A percentile compares a stretch with the other conserved stretches of the same genome.
Evolutionary conservation across 2,797 vertebrate genomes (phyloP).

Genomic region (Micrastur ruficollis): DNA sequence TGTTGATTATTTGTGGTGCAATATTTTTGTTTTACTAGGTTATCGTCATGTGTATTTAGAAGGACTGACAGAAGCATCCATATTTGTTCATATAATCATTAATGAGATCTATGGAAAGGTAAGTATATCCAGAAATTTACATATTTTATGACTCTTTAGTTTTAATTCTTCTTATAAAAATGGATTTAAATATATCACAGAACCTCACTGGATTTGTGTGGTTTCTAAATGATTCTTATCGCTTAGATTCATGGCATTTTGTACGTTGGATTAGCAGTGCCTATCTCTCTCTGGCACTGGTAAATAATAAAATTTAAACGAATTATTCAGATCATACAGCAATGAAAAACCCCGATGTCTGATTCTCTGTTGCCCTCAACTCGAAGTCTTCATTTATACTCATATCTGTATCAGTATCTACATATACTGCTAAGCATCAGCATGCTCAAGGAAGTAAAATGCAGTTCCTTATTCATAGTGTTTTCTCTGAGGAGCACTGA

Average conservation of each 20-base stretch:
- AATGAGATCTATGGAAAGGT: slow-evolving; percentile 98
- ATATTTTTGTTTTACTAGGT: slow-evolving; percentile 72
- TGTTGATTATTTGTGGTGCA: background rate
- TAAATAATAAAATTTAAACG: background rate
- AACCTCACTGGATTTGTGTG: background rate
- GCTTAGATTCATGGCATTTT: background rate
- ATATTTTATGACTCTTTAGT: background rate
- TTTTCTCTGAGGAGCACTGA: slow-evolving; percentile 1
- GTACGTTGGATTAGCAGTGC: background rate
- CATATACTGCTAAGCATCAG: background rate
- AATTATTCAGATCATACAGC: background rate
- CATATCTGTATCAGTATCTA: background rate
- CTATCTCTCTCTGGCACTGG: background rate
- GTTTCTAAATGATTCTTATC: background rate
- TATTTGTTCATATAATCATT: slow-evolving; percentile 95
- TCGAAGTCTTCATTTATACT: background rate
- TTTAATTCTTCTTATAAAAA: background rate
- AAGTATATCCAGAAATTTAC: background rate
- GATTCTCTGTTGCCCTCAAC: background rate
- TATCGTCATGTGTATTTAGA: slow-evolving; percentile 97
- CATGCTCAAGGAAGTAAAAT: background rate
- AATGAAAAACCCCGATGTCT: background rate
- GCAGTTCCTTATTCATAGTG: background rate
- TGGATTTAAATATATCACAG: background rate
- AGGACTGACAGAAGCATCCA: slow-evolving; percentile 93